phyloP scores from a whole-genome alignment of 1,140 invertebrate genomes.

The Linepithema humile region DNA sequence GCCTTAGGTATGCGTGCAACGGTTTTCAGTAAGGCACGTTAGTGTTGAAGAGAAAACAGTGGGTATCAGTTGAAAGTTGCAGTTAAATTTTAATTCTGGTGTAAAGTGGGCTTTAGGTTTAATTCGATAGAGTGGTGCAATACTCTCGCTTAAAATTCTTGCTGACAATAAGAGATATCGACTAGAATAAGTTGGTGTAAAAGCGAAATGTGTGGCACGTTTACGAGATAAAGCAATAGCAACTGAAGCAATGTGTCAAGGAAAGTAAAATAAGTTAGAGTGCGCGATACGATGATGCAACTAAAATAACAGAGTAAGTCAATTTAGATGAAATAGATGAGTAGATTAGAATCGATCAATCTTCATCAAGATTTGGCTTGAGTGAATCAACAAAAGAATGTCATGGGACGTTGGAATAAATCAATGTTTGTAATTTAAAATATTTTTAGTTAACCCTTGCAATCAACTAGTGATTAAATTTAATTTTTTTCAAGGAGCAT shows the following conservation, averaged over 20 bases:
- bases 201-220: neutral
- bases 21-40: too few species aligned
- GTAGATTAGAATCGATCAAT: conserved; percentile 5
- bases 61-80: too few species aligned
- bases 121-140: neutral
- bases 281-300: conserved; percentile 13
- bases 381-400: conserved; percentile 6
- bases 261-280: conserved; percentile 15
- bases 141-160: neutral
- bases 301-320: conserved; percentile 14
- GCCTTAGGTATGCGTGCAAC: too few species aligned
- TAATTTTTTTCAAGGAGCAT: neutral
- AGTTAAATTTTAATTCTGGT: too few species aligned
- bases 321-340: conserved; percentile 16
- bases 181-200: neutral
- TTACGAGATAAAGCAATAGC: neutral
- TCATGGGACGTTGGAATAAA: conserved; percentile 5
- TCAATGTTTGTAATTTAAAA: neutral
- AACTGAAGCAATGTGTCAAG: neutral
- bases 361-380: conserved; percentile 25
- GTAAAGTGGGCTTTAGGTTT: neutral
- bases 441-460: neutral
- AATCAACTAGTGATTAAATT: neutral
- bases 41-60: too few species aligned
- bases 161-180: neutral